These are phyloP conservation scores for Automeris io DNA, from an alignment of 2,888 invertebrate genomes.

Conservation along the genomic window DNA sequence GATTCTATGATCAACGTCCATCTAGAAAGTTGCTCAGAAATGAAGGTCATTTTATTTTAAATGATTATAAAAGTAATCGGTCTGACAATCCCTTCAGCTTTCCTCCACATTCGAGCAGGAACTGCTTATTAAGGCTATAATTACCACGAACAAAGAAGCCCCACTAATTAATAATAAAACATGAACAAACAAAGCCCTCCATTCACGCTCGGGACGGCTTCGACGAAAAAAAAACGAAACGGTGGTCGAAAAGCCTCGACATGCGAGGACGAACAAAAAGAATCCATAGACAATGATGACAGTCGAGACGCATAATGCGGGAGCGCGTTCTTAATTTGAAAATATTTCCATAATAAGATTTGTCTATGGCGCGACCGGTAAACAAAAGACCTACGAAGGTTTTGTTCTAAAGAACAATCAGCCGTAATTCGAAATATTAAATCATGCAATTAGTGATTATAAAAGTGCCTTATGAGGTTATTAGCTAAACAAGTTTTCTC, in stretches of 20 bases:
- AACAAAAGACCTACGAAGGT: slow-evolving; percentile 58
- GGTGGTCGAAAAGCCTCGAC: slow-evolving; percentile 75
- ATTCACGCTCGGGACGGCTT: slow-evolving; percentile 71
- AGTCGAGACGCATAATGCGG: slow-evolving; percentile 75
- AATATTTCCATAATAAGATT: slow-evolving; percentile 77
- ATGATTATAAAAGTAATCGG: slow-evolving; percentile 51
- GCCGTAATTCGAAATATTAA: slow-evolving; percentile 64
- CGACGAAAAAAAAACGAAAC: slow-evolving; percentile 67
- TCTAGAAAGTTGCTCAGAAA: slow-evolving; percentile 32
- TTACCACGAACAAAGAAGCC: slow-evolving; percentile 73
- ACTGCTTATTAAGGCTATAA: slow-evolving; percentile 77
- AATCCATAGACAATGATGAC: slow-evolving; percentile 73
- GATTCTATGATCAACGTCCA: slow-evolving; percentile 3
- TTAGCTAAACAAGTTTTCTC: slow-evolving; percentile 66
- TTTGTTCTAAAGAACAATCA: slow-evolving; percentile 62
- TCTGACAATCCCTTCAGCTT: slow-evolving; percentile 57
- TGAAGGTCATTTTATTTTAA: slow-evolving; percentile 41
- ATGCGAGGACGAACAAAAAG: slow-evolving; percentile 74
- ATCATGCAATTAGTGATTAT: slow-evolving; percentile 53
- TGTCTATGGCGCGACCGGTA: slow-evolving; percentile 68
- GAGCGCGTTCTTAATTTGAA: slow-evolving; percentile 76
- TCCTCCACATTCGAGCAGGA: slow-evolving; percentile 67
- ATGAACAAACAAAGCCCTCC: slow-evolving; percentile 72
- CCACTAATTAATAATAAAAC: slow-evolving; percentile 78
- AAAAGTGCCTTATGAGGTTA: slow-evolving; percentile 27